Base-by-base conservation (phyloP, 2,113 vertebrate genomes). In the Callithrix jacchus region DNA sequence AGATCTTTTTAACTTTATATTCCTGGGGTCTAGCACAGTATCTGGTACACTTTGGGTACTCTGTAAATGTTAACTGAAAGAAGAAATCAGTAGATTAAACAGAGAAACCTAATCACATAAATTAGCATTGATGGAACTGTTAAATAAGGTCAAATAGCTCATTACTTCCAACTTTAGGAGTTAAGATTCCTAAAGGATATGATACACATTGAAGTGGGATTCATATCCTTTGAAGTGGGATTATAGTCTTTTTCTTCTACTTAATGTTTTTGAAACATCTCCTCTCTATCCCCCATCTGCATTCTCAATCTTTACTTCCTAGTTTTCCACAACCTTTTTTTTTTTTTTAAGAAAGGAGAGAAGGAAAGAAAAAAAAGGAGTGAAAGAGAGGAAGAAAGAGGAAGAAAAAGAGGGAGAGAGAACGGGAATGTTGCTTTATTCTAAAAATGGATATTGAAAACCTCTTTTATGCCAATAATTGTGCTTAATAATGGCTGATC, bases 211-310 rank as follows among this genome's bases (percentile, higher is more conserved):
- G 20, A 64, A 80, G 27, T 66, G 49, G 40, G 12, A 8, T 87
- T 90, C n/a, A n/a, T n/a, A n/a, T n/a, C n/a, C n/a, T n/a, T 52
- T 45, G 20, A 64, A 80, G 27, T 66, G 49, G 40, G 12, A 8
- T 87, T 90, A 45, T 83, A 7, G 83, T 96, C 30, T 66, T 18
- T 49, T 91, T 89, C 58, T 95, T 92, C 16, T 49, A 16, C 35
- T 27, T 79, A 23, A 74, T 2, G 47, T 68, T 79, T 89, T 82
- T 16, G 5, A 89, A 82, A 70, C n/a, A 52, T 6, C 52, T 82
- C 52, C 23, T 13, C 49, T 45, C 10, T 56, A 32, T 93, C 9
- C 25, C 56, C 23, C 32, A 11, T 71, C 47, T 87, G 8, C 20
- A 9, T 86, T 42, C 21, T 93, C 27, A 37, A 21, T 16, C 45